A percentile compares a stretch with the other conserved stretches of the same genome.
Conservation (phyloP, 2,113 vertebrate genomes). For the Eclectus roratus region DNA sequence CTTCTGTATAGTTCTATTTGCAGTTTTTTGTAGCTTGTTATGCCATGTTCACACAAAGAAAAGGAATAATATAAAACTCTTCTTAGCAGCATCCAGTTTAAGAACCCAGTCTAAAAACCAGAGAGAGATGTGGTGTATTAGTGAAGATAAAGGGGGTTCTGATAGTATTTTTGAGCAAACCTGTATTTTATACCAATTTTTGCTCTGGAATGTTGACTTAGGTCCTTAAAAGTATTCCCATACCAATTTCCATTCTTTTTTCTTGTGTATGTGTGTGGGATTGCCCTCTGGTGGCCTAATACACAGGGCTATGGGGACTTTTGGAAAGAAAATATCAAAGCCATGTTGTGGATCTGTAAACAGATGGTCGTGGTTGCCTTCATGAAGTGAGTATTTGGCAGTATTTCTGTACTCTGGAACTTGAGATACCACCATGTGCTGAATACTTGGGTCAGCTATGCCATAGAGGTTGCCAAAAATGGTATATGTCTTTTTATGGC, state of each 20-base stretch:
- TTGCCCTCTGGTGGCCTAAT: neutral
- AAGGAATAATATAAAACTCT: neutral
- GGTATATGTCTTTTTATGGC: neutral
- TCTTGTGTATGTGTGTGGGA: neutral
- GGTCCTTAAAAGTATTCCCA: neutral
- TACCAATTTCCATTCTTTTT: neutral
- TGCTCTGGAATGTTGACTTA: neutral
- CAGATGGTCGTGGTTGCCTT: neutral
- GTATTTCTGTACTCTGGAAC: neutral
- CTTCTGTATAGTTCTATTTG: neutral
- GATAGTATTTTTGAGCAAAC: neutral
- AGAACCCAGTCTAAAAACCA: neutral
- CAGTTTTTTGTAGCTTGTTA: neutral
- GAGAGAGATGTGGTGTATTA: neutral
- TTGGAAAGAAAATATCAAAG: neutral
- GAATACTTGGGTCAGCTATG: neutral
- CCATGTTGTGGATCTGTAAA: neutral
- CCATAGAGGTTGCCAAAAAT: neutral
- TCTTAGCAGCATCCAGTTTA: neutral
- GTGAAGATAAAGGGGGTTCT: neutral
- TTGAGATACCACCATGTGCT: neutral
- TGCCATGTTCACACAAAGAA: neutral
- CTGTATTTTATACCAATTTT: neutral
- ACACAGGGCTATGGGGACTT: neutral
- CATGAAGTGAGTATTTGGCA: neutral